Evolutionary conservation across 2,797 vertebrate genomes (phyloP).

Genomic region (Anguilla pacifica): DNA sequence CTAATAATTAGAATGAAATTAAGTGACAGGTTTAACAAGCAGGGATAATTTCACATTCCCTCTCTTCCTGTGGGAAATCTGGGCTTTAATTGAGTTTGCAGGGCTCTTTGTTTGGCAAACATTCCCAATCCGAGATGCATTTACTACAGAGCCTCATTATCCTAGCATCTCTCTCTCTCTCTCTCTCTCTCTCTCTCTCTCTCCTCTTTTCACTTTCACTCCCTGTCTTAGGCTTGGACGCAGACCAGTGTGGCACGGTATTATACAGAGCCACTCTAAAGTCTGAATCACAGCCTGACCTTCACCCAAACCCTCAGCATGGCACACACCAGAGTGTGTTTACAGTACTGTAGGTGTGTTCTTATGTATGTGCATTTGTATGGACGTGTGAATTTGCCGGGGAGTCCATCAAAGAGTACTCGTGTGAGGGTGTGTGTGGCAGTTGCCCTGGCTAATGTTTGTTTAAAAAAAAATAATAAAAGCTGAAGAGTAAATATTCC

Average conservation of each 20-base stretch:
- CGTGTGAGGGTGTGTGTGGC: neutral
- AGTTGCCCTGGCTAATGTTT: slow-evolving; percentile 7
- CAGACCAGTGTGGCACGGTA: neutral
- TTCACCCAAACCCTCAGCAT: neutral
- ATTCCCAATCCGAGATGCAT: slow-evolving; percentile 71
- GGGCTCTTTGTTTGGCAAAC: slow-evolving; percentile 78
- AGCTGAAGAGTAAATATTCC: neutral
- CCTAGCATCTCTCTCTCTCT: neutral
- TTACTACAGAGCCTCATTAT: slow-evolving; percentile 54
- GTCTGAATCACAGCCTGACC: neutral
- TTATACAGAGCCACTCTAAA: neutral
- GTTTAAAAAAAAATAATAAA: neutral
- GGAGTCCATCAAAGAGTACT: neutral
- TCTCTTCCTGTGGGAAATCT: slow-evolving; percentile 70
- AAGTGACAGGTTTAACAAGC: slow-evolving; percentile 78
- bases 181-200: neutral
- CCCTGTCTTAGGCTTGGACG: neutral
- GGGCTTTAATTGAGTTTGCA: slow-evolving; percentile 74
- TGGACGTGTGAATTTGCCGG: neutral
- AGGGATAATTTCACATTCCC: slow-evolving; percentile 71
- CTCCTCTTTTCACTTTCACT: neutral
- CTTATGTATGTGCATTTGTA: neutral
- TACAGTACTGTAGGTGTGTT: neutral
- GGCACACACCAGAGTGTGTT: neutral
- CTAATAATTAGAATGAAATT: slow-evolving; percentile 77